A percentile compares a stretch with the other conserved stretches of the same genome.
These are phyloP conservation scores for Gymnosoma rotundatum DNA, from an alignment of 2,888 invertebrate species.

Conservation along the genomic window DNA sequence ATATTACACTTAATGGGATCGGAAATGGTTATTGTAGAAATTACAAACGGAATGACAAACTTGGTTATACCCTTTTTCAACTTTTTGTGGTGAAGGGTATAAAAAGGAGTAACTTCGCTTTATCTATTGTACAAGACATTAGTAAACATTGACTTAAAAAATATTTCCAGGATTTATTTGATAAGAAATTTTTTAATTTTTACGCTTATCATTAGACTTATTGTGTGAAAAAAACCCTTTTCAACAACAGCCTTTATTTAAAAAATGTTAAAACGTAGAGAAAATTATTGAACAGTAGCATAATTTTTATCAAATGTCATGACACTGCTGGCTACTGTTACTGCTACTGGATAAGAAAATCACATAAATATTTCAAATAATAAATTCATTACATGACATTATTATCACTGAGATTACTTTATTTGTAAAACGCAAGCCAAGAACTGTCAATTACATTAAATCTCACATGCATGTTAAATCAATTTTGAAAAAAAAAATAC, in stretches of 20 bases:
- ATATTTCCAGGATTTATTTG: too few species aligned
- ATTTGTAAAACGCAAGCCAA: conserved; percentile 21
- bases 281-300: background rate
- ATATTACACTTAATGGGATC: too few species aligned
- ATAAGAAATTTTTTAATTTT: too few species aligned
- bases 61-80: too few species aligned
- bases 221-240: too few species aligned
- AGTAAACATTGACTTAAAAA: too few species aligned
- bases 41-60: too few species aligned
- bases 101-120: too few species aligned
- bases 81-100: too few species aligned
- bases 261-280: background rate
- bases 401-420: conserved; percentile 4
- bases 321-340: background rate
- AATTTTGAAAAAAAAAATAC: conserved; percentile 23
- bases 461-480: conserved; percentile 39
- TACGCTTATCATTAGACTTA: too few species aligned
- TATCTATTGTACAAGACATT: too few species aligned
- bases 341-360: conserved; percentile 11
- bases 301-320: conserved; percentile 16
- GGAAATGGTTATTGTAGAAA: too few species aligned
- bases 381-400: conserved; percentile 8
- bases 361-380: background rate
- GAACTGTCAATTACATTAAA: conserved; percentile 57
- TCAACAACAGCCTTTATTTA: background rate